Percentiles rank a stretch among this genome's conserved stretches.
Conservation (phyloP, 2,113 vertebrate species). For the Recurvirostra avosetta region DNA sequence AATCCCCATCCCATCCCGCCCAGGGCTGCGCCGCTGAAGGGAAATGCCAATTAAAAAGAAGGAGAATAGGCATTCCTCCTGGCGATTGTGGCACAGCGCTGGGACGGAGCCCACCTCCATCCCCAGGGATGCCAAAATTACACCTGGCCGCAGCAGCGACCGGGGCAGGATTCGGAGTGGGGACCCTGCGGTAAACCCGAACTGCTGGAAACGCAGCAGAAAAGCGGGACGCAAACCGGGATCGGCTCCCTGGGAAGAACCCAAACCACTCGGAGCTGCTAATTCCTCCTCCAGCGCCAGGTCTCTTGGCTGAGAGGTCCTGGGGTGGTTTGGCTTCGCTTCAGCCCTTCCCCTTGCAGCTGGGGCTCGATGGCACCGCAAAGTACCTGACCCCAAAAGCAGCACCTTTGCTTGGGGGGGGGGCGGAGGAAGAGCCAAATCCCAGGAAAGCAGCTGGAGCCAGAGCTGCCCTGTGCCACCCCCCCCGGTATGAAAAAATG, state of each 20-base stretch:
- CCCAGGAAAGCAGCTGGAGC: not conserved
- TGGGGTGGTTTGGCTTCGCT: accelerated
- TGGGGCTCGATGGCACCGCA: accelerated
- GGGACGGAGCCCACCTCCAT: not conserved
- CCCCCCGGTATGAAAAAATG: not conserved
- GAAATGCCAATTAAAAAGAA: not conserved
- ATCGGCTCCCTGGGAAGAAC: not conserved
- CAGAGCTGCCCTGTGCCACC: accelerated
- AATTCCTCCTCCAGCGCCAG: not conserved
- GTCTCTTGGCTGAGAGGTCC: not conserved
- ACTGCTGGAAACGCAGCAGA: accelerated
- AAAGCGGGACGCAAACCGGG: not conserved
- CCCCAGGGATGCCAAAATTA: not conserved
- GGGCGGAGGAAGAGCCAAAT: not conserved
- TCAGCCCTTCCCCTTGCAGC: not conserved
- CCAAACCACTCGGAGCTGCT: not conserved
- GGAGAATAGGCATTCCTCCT: not conserved
- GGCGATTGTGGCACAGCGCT: accelerated
- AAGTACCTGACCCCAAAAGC: not conserved
- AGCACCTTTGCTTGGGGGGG: accelerated
- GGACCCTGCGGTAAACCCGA: accelerated
- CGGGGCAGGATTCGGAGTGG: not conserved
- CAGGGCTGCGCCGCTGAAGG: not conserved
- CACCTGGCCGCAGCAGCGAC: not conserved
- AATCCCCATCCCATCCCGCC: no score